Conservation (phyloP, 2,888 invertebrate genomes). For the Odontothrips loti region DNA sequence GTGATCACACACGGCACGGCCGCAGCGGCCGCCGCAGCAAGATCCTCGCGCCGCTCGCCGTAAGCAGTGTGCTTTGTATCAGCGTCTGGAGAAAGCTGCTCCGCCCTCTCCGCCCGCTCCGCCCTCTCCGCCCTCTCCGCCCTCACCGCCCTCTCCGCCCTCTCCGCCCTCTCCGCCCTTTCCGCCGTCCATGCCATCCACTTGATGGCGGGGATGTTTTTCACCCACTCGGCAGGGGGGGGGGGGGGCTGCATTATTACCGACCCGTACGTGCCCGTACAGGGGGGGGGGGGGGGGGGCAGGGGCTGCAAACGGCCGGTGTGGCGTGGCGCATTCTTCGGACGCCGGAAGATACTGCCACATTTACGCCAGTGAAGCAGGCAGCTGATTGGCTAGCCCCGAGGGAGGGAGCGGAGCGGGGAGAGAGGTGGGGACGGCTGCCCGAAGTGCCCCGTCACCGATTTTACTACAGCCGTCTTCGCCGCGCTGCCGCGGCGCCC, state of each 20-base stretch:
- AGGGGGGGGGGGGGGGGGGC: neutral
- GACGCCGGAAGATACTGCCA: neutral
- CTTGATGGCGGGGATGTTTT: neutral
- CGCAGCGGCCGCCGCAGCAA: no score
- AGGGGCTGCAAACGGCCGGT: neutral
- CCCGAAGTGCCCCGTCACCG: neutral
- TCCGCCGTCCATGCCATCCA: neutral
- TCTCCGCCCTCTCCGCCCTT: neutral
- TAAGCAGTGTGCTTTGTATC: no score
- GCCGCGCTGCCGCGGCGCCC: no score
- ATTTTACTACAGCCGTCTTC: no score
- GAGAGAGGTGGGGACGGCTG: neutral
- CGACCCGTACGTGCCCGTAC: neutral
- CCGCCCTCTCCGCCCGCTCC: neutral
- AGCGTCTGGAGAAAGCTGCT: neutral
- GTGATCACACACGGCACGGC: no score
- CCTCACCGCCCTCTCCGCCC: no score
- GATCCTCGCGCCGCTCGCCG: no score
- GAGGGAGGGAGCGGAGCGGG: neutral
- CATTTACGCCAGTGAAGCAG: neutral
- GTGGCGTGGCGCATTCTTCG: neutral
- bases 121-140: neutral
- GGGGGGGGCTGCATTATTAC: neutral
- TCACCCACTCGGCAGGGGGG: neutral
- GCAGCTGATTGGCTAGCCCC: no score